phyloP scores from a whole-genome alignment of 2,888 invertebrate genomes.

The Vannuccia rotundouncinata region DNA sequence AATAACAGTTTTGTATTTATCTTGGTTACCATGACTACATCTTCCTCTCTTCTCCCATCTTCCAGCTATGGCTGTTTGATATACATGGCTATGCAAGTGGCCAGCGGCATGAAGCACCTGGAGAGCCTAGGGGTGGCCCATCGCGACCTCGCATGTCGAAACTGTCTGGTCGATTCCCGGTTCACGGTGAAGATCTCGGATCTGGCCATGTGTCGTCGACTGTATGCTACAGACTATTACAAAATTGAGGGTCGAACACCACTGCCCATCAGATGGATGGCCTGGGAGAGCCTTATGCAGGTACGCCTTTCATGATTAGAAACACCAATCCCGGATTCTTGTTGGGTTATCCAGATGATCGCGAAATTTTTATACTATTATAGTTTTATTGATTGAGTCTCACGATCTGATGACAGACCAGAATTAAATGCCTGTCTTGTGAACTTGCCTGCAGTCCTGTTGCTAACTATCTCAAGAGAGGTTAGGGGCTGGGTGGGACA shows the following conservation, averaged over 20 bases:
- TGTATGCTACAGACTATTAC: conserved; percentile 67
- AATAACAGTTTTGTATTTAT: too few relatives aligned
- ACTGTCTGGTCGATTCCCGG: conserved; percentile 74
- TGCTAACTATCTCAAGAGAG: too few relatives aligned
- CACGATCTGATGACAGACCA: too few relatives aligned
- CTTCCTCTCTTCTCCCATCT: conserved; percentile 44
- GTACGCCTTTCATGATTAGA: not conserved
- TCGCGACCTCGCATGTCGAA: conserved; percentile 77
- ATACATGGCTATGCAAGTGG: conserved; percentile 75
- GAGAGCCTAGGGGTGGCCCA: conserved; percentile 82
- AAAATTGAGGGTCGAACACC: conserved; percentile 62
- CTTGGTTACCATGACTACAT: too few relatives aligned
- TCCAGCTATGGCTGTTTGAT: conserved; percentile 73
- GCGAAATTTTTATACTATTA: too few relatives aligned
- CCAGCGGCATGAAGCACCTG: conserved; percentile 81
- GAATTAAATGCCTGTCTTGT: too few relatives aligned
- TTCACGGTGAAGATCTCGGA: conserved; percentile 62
- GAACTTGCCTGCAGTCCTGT: too few relatives aligned
- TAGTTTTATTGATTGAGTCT: too few relatives aligned
- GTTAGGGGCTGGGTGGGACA: too few relatives aligned
- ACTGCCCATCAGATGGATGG: conserved; percentile 80
- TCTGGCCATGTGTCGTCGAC: conserved; percentile 49
- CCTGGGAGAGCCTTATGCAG: conserved; percentile 66
- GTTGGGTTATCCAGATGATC: too few relatives aligned
- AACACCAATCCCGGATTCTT: too few relatives aligned